Percentiles rank a stretch among this genome's conserved stretches.
Conservation (phyloP, 2,113 vertebrate species). For the Blennius ocellaris region DNA sequence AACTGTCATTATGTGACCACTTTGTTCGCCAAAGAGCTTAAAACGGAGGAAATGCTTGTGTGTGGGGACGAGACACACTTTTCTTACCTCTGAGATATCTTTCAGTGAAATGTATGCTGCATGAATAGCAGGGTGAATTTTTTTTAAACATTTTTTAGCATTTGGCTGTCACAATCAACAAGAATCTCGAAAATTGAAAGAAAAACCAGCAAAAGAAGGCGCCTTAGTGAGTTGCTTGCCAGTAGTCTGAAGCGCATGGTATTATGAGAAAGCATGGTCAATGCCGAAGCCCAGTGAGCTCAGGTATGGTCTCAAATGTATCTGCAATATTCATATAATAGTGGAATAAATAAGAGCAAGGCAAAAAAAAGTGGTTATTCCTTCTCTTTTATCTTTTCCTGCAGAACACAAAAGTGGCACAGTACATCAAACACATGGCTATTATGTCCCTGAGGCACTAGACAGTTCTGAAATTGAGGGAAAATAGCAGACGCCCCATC, state of each 20-base stretch:
- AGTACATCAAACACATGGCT: slow-evolving; percentile 70
- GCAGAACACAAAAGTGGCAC: slow-evolving; percentile 33
- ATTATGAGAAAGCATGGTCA: slow-evolving; percentile 22
- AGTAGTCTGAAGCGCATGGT: slow-evolving; percentile 2
- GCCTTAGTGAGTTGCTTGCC: slow-evolving; percentile 4
- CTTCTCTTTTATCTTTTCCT: slow-evolving; percentile 40
- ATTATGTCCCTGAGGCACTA: slow-evolving; percentile 59
- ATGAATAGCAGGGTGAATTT: slow-evolving; percentile 9
- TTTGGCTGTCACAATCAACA: slow-evolving; percentile 22
- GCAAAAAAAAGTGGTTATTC: slow-evolving; percentile 38
- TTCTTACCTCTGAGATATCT: neutral
- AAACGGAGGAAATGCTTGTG: slow-evolving; percentile 10
- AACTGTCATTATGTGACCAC: slow-evolving; percentile 48
- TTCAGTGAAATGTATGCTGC: neutral
- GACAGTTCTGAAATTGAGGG: slow-evolving; percentile 70
- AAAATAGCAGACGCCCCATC: slow-evolving; percentile 62
- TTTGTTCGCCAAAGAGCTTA: slow-evolving; percentile 31
- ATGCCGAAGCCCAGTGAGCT: slow-evolving; percentile 15
- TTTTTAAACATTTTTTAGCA: slow-evolving; percentile 7
- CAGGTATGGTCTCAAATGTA: slow-evolving; percentile 11
- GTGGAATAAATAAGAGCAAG: slow-evolving; percentile 29
- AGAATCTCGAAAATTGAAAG: slow-evolving; percentile 6
- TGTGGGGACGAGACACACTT: slow-evolving; percentile 20
- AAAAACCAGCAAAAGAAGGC: slow-evolving; percentile 9
- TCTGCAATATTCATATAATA: slow-evolving; percentile 40